Evolutionary conservation across 2,888 invertebrate species (phyloP), one percentile per base, ranked within the genome.

Genomic region (Gari tellinella): DNA sequence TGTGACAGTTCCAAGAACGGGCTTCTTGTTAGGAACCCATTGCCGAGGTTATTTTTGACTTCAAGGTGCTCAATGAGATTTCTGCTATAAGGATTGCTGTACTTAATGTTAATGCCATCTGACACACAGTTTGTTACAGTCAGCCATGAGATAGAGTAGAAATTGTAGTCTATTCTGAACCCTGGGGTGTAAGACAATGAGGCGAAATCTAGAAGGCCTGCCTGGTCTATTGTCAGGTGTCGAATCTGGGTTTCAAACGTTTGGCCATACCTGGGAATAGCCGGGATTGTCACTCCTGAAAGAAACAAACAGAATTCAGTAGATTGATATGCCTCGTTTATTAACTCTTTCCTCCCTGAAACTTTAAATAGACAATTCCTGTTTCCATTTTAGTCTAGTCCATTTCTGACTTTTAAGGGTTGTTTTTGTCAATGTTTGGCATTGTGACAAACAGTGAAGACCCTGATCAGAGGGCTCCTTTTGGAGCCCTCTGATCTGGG

Each of bases 191-290:
- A 92, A 12, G 83, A 72, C 92, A 96, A 96, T 0, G 96, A 97
- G 0, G 96, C 95, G 89, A 97, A 98, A 92, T 99, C 99, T 60
- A 98, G 94, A 0, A 99, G 94, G 0, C 99, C 99, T 5, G 99
- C 97, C 48, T 86, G 80, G 21, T 83, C 81, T 17, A 92, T 86
- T 14, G 72, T 62, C 0, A 87, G 81, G 64, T 88, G 82, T 10
- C 86, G 82, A 7, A 89, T 81, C 65, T 85, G 81, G 0, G 87
- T 85, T 45, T 86, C 81, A 25, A 68, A 56, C 0, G 57, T 55
- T 51, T 74, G 70, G 5, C 81, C 81, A 37, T 51, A 62, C 52
- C 82, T 82, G 15, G 84, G 83, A 14, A 86, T 81, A 15, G 87
- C 87, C 15, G 89, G 85, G 3, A 89, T 77, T 5, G 88, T 87